phyloP scores from a whole-genome alignment of 2,888 invertebrate genomes.

The Chydorus sphaericus region DNA sequence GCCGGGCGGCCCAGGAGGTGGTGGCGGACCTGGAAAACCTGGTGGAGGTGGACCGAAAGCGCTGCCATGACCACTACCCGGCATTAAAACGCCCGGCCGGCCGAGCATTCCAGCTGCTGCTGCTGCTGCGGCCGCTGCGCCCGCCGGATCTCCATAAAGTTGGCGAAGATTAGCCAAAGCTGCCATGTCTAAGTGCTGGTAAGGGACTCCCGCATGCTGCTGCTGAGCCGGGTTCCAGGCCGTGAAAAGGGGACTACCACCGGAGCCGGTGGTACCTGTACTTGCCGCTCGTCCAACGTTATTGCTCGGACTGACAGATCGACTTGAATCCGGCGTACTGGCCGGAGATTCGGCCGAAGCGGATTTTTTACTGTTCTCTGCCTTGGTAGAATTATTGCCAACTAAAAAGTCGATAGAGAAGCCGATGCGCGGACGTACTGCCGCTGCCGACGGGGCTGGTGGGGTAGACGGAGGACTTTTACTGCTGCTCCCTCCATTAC shows the following conservation, averaged over 20 bases:
- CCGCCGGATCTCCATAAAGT: background rate
- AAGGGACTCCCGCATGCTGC: background rate
- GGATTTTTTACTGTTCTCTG: background rate
- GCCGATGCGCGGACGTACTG: slow-evolving; percentile 9
- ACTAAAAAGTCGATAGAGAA: slow-evolving; percentile 15
- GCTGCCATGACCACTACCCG: background rate
- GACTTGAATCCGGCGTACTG: background rate
- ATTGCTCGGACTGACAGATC: slow-evolving; percentile 1
- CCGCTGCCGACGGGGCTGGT: background rate
- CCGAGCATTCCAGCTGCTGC: background rate
- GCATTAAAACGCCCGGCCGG: background rate
- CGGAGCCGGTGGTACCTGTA: background rate
- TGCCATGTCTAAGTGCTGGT: background rate
- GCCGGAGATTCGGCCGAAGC: background rate
- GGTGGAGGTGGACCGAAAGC: background rate
- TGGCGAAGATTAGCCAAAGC: slow-evolving; percentile 1
- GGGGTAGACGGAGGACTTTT: slow-evolving; percentile 1
- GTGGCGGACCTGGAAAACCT: background rate
- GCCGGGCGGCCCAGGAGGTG: background rate
- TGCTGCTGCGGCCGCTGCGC: background rate
- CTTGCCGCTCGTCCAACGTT: background rate
- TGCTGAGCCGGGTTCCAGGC: background rate
- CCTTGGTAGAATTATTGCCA: background rate
- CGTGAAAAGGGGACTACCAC: background rate
- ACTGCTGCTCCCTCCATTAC: too few species aligned